Conservation (phyloP, 2,113 vertebrate genomes). For the Rhea pennata region DNA sequence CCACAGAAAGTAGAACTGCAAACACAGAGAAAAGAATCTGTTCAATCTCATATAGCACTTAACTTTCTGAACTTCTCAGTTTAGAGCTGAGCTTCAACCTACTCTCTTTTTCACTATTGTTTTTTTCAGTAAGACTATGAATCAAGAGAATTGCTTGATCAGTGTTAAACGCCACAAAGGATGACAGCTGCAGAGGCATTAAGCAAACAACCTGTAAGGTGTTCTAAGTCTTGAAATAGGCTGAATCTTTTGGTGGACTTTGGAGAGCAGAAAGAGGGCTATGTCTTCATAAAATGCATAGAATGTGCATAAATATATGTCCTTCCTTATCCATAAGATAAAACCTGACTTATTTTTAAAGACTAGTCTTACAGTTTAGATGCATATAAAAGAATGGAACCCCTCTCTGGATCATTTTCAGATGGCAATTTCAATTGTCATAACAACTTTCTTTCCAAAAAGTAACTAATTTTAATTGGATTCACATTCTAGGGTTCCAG, state of each 20-base stretch:
- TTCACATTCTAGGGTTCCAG: background rate
- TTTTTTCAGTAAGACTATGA: background rate
- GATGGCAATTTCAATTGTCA: background rate
- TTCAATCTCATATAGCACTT: background rate
- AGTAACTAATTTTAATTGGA: accelerated
- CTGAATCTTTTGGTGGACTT: background rate
- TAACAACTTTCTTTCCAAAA: background rate
- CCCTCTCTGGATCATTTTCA: background rate
- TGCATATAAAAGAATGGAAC: background rate
- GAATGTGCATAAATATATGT: accelerated
- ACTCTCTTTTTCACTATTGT: background rate
- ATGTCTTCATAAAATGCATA: background rate
- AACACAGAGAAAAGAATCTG: background rate
- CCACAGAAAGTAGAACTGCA: background rate
- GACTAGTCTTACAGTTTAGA: background rate
- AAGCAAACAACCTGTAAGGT: background rate
- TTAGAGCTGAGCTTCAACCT: background rate
- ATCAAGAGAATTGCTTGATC: background rate
- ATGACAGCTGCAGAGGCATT: accelerated
- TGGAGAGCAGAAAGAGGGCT: background rate
- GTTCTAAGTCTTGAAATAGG: background rate
- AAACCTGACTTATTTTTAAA: background rate
- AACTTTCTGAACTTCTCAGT: background rate
- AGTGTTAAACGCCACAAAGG: background rate
- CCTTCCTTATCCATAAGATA: background rate